Percentiles rank a stretch among this genome's conserved stretches.
phyloP scores from a whole-genome alignment of 2,113 vertebrate genomes.

The Chlorodrepanis virens region DNA sequence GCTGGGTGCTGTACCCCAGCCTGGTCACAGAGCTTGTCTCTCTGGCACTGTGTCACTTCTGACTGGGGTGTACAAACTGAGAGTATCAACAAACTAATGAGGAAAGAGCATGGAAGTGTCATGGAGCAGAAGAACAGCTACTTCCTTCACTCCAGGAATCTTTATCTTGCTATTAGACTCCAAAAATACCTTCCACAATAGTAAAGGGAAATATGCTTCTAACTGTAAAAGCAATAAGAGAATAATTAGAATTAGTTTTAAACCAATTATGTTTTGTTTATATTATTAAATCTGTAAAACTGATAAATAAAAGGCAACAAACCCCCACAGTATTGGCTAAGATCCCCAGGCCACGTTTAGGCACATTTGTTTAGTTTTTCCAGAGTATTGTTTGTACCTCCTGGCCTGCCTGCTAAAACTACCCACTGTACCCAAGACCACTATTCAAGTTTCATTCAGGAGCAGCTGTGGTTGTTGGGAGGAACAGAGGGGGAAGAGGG shows the following conservation, averaged over 20 bases:
- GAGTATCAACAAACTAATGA: neutral
- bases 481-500: no score
- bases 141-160: neutral
- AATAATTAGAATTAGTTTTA: neutral
- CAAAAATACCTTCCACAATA: neutral
- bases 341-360: neutral
- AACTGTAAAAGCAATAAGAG: neutral
- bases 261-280: neutral
- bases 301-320: neutral
- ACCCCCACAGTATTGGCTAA: neutral
- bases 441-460: neutral
- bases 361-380: neutral
- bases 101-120: neutral
- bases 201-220: neutral
- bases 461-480: neutral
- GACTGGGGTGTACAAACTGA: neutral
- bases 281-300: neutral
- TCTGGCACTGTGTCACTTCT: neutral
- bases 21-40: neutral
- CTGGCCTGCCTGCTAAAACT: neutral
- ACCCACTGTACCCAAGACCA: neutral
- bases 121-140: neutral
- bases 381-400: neutral
- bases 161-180: neutral
- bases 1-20: neutral